Evolutionary conservation across 2,113 vertebrate genomes (phyloP), one percentile per base, ranked within the genome.

Genomic region (Willisornis vidua): DNA sequence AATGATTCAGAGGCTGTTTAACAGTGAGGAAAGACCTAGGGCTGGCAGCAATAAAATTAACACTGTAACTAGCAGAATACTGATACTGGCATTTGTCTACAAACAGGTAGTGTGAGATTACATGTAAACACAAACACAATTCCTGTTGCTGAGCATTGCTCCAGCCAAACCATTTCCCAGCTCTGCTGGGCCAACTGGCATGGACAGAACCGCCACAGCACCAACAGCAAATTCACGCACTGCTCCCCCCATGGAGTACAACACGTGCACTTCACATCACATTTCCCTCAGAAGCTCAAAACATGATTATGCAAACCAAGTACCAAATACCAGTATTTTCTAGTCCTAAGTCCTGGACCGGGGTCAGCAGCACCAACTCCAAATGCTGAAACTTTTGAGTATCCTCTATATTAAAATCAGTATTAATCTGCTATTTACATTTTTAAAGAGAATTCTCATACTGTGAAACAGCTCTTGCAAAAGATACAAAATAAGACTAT

Each of bases 371-470:
- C 63, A 66, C 10, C 49, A 75, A 37, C 48, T 54, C 74, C 73
- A 78, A 61, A 58, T 4, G 14, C 14, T 23, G 55, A 94, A 84
- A 63, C 19, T 72, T 83, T 39, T 51, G 46, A 80, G 29, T 26
- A 76, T 1, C 3, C 31, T 19, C n/a, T 68, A 17, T 7, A 41
- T 13, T 54, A 83, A 87, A 90, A 91, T 68, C 70, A 87, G 1
- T 49, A 54, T 19, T 22, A 57, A 77, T 39, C n/a, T 17, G 8
- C 41, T 72, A 61, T 0, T 0, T 19, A 7, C 10, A 17, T 61
- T 91, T 80, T 37, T 66, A 43, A 83, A 88, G 46, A 58, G 24
- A 85, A 76, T 61, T 73, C 45, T 82, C 3, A 20, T 57, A 24
- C 3, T 37, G 24, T 66, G 46, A 90, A 92, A 86, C 3, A 49